Evolutionary conservation across 2,888 invertebrate genomes (phyloP).

Genomic region (Serrognathus titanus): DNA sequence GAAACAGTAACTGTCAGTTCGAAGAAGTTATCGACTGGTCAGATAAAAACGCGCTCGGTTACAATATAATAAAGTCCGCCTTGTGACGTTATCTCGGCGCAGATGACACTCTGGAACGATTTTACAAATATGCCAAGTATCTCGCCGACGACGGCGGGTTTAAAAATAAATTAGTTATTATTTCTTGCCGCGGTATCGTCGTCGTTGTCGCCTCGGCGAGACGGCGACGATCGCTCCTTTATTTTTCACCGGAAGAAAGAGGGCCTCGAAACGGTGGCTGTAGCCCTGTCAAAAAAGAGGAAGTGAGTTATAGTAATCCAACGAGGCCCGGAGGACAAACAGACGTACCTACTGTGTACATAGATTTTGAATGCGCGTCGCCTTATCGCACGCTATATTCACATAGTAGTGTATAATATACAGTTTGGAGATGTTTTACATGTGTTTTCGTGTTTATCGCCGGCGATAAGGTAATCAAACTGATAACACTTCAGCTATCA

Average conservation of each 20-base stretch:
- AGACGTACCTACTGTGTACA: constrained; percentile 19
- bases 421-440: constrained; percentile 41
- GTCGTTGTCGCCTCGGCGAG: not conserved
- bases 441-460: constrained; percentile 46
- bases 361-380: constrained; percentile 18
- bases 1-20: not conserved
- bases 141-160: constrained; percentile 4
- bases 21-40: not conserved
- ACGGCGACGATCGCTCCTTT: no score
- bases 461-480: constrained; percentile 44
- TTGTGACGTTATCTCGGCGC: not conserved
- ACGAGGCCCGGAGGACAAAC: constrained; percentile 5
- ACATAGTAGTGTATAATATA: constrained; percentile 17
- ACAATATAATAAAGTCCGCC: not conserved
- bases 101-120: constrained; percentile 1
- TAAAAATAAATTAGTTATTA: constrained; percentile 17
- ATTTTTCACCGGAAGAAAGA: constrained; percentile 14
- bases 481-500: constrained; percentile 33
- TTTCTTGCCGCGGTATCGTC: constrained; percentile 11
- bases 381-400: constrained; percentile 15
- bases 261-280: constrained; percentile 6
- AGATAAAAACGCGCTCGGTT: constrained; percentile 1
- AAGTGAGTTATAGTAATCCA: constrained; percentile 18
- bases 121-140: constrained; percentile 14
- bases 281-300: constrained; percentile 14